These are phyloP conservation scores for Chalcosyrphus nemorum DNA, from an alignment of 2,888 invertebrate species.

Conservation along the genomic window DNA sequence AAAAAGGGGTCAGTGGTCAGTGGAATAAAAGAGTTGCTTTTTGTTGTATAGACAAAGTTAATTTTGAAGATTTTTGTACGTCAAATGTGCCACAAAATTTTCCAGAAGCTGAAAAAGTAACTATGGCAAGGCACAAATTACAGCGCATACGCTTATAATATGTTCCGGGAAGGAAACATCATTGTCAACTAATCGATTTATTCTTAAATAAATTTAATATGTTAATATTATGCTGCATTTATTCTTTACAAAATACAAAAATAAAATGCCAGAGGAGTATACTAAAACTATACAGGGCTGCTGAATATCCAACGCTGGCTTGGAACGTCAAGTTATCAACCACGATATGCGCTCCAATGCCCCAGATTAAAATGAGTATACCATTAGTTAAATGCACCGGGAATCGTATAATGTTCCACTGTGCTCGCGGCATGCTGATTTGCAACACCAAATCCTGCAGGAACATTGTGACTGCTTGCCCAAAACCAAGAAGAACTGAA, in stretches of 20 bases:
- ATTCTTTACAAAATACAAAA: constrained; percentile 77
- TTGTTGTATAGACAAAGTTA: too few relatives aligned
- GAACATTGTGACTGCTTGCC: constrained; percentile 80
- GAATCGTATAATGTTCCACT: constrained; percentile 80
- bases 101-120: too few relatives aligned
- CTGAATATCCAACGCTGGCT: constrained; percentile 79
- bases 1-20: too few relatives aligned
- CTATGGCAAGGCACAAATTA: too few relatives aligned
- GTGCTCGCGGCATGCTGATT: constrained; percentile 79
- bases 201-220: constrained; percentile 5
- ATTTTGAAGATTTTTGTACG: too few relatives aligned
- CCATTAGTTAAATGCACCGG: constrained; percentile 81
- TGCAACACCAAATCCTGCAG: constrained; percentile 81
- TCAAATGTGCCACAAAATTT: too few relatives aligned
- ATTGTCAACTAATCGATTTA: background rate
- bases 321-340: constrained; percentile 80
- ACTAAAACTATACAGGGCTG: constrained; percentile 77
- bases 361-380: constrained; percentile 80
- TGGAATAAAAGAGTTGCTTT: too few relatives aligned
- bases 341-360: constrained; percentile 79
- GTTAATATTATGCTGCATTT: constrained; percentile 9
- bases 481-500: constrained; percentile 81
- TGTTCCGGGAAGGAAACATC: too few relatives aligned
- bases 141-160: too few relatives aligned
- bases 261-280: constrained; percentile 79